A percentile compares a stretch with the other conserved stretches of the same genome.
These are phyloP conservation scores for Brachyalestes nurse DNA, from an alignment of 2,797 vertebrate species.

Conservation along the genomic window DNA sequence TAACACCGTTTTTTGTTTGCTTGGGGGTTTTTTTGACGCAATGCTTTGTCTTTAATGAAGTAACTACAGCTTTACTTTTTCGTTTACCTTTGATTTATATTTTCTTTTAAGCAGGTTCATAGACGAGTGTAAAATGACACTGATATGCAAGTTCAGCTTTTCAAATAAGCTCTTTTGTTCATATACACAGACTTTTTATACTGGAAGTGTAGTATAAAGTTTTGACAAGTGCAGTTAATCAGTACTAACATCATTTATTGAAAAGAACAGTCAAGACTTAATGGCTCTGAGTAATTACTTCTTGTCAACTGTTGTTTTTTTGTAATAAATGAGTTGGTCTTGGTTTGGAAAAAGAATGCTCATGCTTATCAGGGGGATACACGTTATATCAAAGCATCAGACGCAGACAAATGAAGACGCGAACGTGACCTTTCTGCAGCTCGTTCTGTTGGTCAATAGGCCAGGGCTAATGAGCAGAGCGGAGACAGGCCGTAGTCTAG, in stretches of 20 bases:
- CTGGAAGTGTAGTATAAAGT: no score
- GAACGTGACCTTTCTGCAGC: constrained; percentile 23
- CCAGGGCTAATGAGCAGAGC: background rate
- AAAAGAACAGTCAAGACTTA: background rate
- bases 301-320: constrained; percentile 13
- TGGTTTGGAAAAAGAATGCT: background rate
- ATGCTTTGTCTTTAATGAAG: no score
- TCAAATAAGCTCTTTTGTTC: no score
- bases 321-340: constrained; percentile 30
- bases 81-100: no score
- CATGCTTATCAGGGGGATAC: constrained; percentile 41
- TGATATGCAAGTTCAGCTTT: no score
- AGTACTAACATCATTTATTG: background rate
- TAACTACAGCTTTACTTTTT: no score
- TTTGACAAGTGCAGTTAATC: background rate
- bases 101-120: no score
- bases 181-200: no score
- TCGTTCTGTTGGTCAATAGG: background rate
- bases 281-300: constrained; percentile 11
- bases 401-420: constrained; percentile 14
- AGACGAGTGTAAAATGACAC: no score
- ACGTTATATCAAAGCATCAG: constrained; percentile 13
- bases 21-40: no score
- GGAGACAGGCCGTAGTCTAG: constrained; percentile 3
- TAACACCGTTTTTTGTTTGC: no score